These are phyloP conservation scores for Xiphydria camelus DNA, from an alignment of 2,888 invertebrate genomes.

Conservation along the genomic window DNA sequence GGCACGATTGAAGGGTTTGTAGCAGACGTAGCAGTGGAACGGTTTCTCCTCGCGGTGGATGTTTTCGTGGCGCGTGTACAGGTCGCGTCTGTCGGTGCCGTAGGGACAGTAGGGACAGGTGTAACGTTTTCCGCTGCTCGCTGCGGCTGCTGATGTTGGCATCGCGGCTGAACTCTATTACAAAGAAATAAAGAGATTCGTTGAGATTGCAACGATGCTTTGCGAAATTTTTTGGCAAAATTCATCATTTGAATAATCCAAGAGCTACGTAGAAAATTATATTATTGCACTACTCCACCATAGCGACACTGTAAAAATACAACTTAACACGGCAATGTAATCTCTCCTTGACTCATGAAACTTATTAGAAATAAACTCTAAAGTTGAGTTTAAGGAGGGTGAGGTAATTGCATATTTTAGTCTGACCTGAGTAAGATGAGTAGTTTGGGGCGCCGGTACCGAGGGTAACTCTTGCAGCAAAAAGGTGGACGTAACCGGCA, in stretches of 20 bases:
- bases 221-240: not conserved
- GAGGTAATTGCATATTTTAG: no score
- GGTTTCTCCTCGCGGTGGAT: conserved; percentile 93
- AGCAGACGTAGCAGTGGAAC: conserved; percentile 90
- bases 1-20: conserved; percentile 90
- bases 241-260: not conserved
- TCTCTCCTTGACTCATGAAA: no score
- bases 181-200: not conserved
- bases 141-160: conserved; percentile 26
- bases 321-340: not conserved
- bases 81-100: conserved; percentile 86
- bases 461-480: conserved; percentile 45
- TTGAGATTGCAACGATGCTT: not conserved
- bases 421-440: conserved; percentile 32
- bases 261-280: not conserved
- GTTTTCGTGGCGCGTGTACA: conserved; percentile 90
- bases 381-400: no score
- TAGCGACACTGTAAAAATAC: conserved; percentile 1
- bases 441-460: conserved; percentile 38
- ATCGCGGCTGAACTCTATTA: conserved; percentile 15
- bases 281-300: no score
- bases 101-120: conserved; percentile 87
- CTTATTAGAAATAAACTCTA: no score
- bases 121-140: conserved; percentile 69
- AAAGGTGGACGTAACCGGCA: conserved; percentile 47